These are phyloP conservation scores for Spinus olivaceus DNA, from an alignment of 2,797 vertebrate genomes.

Conservation along the genomic window DNA sequence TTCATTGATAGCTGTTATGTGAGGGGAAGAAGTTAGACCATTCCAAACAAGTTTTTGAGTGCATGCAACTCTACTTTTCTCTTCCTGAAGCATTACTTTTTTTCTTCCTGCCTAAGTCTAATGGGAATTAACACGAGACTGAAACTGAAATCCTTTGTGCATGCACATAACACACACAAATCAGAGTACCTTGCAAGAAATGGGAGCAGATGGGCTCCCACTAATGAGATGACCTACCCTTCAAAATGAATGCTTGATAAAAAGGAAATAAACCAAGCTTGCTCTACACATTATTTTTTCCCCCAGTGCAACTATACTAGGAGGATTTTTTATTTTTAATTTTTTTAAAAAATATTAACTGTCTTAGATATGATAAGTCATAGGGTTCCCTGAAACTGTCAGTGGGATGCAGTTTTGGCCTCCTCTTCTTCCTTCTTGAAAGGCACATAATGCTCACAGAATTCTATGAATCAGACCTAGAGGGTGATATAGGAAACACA, in stretches of 20 bases:
- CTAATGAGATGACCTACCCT: constrained; percentile 20
- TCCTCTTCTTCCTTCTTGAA: not conserved
- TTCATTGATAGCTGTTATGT: not conserved
- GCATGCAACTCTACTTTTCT: not conserved
- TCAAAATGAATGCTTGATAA: not conserved
- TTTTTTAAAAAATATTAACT: not conserved
- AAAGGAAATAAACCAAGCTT: not conserved
- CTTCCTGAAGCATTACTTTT: not conserved
- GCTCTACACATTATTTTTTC: not conserved
- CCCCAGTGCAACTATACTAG: not conserved
- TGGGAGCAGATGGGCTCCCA: constrained; percentile 7
- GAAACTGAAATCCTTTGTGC: not conserved
- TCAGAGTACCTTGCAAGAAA: not conserved
- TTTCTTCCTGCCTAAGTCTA: not conserved
- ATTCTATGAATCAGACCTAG: not conserved
- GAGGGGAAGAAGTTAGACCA: not conserved
- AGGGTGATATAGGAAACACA: not conserved
- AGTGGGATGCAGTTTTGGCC: not conserved
- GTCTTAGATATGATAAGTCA: not conserved
- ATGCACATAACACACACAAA: not conserved
- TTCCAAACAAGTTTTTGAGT: not conserved
- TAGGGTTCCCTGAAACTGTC: not conserved
- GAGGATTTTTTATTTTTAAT: not conserved
- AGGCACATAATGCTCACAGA: not conserved
- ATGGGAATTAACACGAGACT: not conserved